These are phyloP conservation scores for Tachina lurida DNA, from an alignment of 2,888 invertebrate species.

Conservation along the genomic window DNA sequence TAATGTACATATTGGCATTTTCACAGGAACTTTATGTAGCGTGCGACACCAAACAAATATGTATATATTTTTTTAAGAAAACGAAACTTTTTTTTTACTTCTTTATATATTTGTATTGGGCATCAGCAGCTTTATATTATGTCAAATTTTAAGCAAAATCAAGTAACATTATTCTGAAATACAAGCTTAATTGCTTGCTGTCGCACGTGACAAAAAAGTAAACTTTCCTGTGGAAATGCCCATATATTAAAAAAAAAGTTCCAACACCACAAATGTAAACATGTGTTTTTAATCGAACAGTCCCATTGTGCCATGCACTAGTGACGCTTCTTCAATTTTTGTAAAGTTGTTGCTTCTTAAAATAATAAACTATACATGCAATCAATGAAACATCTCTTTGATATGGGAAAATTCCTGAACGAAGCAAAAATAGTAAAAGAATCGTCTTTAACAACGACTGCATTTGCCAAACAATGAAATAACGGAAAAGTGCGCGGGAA, in stretches of 20 bases:
- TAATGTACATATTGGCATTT: too few relatives aligned
- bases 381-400: conserved; percentile 78
- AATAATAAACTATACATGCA: conserved; percentile 72
- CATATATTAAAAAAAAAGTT: background rate
- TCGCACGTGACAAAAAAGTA: too few relatives aligned
- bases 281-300: background rate
- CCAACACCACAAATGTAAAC: background rate
- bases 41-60: too few relatives aligned
- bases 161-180: too few relatives aligned
- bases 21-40: too few relatives aligned
- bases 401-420: conserved; percentile 80
- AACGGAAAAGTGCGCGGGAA: conserved; percentile 77
- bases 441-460: conserved; percentile 23
- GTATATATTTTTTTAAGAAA: too few relatives aligned
- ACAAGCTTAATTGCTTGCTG: too few relatives aligned
- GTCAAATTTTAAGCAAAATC: too few relatives aligned
- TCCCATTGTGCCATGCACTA: conserved; percentile 29
- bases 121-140: too few relatives aligned
- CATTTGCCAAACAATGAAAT: conserved; percentile 54
- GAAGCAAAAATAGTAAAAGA: conserved; percentile 56
- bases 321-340: conserved; percentile 55
- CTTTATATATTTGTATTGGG: too few relatives aligned
- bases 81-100: too few relatives aligned
- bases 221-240: too few relatives aligned
- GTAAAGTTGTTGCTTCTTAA: background rate